These are phyloP conservation scores for Onthophagus taurus DNA, from an alignment of 1,140 invertebrate species.

Conservation along the genomic window DNA sequence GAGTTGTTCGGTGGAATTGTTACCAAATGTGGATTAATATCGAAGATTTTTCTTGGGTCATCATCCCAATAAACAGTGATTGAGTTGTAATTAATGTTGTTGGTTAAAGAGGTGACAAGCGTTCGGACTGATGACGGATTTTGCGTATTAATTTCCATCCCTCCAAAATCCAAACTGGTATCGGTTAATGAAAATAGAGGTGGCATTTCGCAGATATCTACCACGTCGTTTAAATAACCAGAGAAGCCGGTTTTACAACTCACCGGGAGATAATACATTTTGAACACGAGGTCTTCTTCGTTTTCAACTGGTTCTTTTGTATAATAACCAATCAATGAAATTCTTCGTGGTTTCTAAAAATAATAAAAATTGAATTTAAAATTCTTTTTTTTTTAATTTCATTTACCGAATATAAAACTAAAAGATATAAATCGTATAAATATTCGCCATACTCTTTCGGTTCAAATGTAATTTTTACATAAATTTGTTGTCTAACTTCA, in stretches of 20 bases:
- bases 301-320: background rate
- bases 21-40: conserved; percentile 16
- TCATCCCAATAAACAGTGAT: conserved; percentile 17
- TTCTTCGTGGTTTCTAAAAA: conserved; percentile 19
- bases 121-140: conserved; percentile 4
- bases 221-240: conserved; percentile 20
- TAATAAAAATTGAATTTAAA: no score
- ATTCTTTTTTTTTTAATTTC: no score
- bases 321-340: conserved; percentile 20
- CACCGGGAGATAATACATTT: background rate
- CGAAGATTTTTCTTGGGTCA: conserved; percentile 13
- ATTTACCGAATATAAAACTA: no score
- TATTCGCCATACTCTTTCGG: conserved; percentile 18
- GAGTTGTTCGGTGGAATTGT: conserved; percentile 16
- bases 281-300: background rate
- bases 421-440: no score
- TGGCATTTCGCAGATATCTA: conserved; percentile 4
- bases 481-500: conserved; percentile 5
- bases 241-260: conserved; percentile 9
- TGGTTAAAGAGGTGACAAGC: conserved; percentile 16
- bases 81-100: conserved; percentile 15
- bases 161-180: conserved; percentile 23
- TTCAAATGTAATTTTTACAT: conserved; percentile 20
- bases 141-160: conserved; percentile 5
- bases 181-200: conserved; percentile 19